Base-by-base conservation (phyloP, 2,888 invertebrate species). In the Herminia tarsipennalis region DNA sequence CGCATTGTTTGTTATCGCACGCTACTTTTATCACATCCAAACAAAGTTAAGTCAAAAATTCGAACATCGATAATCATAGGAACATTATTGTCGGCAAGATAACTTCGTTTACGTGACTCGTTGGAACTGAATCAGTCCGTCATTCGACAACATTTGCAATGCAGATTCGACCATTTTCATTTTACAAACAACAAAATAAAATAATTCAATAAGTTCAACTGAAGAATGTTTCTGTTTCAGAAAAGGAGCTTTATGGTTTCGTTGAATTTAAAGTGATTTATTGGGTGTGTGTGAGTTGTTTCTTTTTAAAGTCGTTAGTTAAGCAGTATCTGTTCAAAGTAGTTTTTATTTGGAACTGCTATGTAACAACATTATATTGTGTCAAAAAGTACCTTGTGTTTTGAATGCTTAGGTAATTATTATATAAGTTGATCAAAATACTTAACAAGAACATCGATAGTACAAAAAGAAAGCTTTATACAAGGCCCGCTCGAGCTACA, bases 141-240 rank as follows among this genome's bases (percentile, higher is more conserved):
- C 57, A 53, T 54, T 51, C 50, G 39, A 33, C 49, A 44, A 37
- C 58, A 87, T 88, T 87, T 83, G 83, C 86, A 88, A 78, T 84
- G 78, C 86, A 83, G 76, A 87, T 84, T 58, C 59, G 56, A 71
- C 76, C 77, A 73, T 84, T 86, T 85, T 81, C 84, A 85, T 86
- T 86, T 86, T 79, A 86, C 84, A 86, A 88, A 88, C 85, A 86
- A 86, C 85, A 81, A 78, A 80, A 82, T 79, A 77, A 83, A 86
- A 86, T 84, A 84, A 85, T 83, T 87, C 81, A 81, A 83, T 83
- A 78, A 81, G 65, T 73, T 56, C 56, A 55, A 63, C 64, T 74
- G 71, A 79, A 82, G 79, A 84, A 80, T 81, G 76, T 77, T 76
- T 67, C 71, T 72, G 68, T 68, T 73, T 73, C 63, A 64, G 70